Conservation (phyloP, 2,113 vertebrate species). For the Sciurus niger region DNA sequence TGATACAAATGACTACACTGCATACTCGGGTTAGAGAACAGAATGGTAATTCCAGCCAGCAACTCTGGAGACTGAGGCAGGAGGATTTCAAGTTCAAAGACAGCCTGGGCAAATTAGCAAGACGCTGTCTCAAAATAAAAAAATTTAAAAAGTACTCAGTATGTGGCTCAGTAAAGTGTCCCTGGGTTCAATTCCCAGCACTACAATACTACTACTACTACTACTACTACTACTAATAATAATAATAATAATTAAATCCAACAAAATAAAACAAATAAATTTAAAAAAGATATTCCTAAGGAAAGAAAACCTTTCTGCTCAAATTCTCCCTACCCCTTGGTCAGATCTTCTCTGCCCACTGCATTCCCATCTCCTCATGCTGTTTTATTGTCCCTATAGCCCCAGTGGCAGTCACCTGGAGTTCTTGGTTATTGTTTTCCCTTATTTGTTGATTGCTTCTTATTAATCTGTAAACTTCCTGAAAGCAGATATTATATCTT, state of each 20-base stretch:
- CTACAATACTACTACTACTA: too few relatives aligned
- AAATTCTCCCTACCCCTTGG: not conserved
- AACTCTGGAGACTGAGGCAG: too few relatives aligned
- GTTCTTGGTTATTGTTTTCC: not conserved
- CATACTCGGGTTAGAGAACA: not conserved
- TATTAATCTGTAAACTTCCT: not conserved
- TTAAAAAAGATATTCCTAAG: not conserved
- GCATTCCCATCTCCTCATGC: accelerated
- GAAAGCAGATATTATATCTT: not conserved
- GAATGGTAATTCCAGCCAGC: not conserved
- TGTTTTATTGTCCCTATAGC: not conserved
- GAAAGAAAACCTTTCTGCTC: not conserved
- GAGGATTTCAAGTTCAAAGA: too few relatives aligned
- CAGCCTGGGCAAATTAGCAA: too few relatives aligned
- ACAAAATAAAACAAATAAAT: too few relatives aligned
- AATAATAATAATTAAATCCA: too few relatives aligned
- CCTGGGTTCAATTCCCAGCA: too few relatives aligned
- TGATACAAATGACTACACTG: not conserved
- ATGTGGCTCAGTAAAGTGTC: too few relatives aligned
- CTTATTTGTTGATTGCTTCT: not conserved
- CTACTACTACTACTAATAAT: too few relatives aligned
- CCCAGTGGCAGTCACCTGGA: not conserved
- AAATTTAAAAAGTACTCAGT: too few relatives aligned
- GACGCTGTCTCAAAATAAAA: too few relatives aligned
- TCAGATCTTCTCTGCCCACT: not conserved